Percentiles rank a stretch among this genome's conserved stretches.
Evolutionary conservation across 2,113 vertebrate genomes (phyloP).

Genomic region (Dicerorhinus sumatrensis): DNA sequence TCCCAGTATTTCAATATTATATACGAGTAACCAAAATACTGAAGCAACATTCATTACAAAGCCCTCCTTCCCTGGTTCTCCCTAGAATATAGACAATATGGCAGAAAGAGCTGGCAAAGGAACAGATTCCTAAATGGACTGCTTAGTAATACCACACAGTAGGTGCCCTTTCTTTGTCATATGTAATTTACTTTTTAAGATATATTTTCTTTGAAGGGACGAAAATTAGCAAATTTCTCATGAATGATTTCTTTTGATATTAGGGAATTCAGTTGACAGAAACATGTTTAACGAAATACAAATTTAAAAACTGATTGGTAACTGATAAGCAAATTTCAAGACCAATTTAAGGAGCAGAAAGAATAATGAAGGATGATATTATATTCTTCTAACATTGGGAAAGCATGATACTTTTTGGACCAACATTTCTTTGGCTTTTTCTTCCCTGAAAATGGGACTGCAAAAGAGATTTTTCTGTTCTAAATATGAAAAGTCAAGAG

Average conservation of each 20-base stretch:
- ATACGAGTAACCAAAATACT: neutral
- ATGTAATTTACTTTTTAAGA: constrained; percentile 6
- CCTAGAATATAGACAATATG: neutral
- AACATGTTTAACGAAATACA: constrained; percentile 35
- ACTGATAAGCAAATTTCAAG: constrained; percentile 59
- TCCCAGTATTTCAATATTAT: neutral
- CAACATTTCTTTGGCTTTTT: constrained; percentile 44
- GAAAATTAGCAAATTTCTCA: neutral
- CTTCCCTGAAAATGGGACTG: constrained; percentile 58
- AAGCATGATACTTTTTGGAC: constrained; percentile 47
- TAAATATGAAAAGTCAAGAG: constrained; percentile 57
- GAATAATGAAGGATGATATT: constrained; percentile 42
- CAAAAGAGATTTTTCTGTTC: constrained; percentile 63
- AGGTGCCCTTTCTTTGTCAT: neutral
- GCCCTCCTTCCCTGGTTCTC: neutral
- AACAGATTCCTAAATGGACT: neutral
- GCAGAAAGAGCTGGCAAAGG: neutral
- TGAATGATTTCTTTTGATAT: constrained; percentile 14
- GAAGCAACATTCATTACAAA: neutral
- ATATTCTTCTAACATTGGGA: constrained; percentile 24
- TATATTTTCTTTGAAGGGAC: constrained; percentile 2
- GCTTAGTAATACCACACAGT: neutral
- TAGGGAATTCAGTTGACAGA: constrained; percentile 43
- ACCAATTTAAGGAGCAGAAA: constrained; percentile 50
- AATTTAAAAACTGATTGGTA: constrained; percentile 20